Evolutionary conservation across 35 echinoderm and acorn worm species (phyloP).

Genomic region (Apostichopus californicus): DNA sequence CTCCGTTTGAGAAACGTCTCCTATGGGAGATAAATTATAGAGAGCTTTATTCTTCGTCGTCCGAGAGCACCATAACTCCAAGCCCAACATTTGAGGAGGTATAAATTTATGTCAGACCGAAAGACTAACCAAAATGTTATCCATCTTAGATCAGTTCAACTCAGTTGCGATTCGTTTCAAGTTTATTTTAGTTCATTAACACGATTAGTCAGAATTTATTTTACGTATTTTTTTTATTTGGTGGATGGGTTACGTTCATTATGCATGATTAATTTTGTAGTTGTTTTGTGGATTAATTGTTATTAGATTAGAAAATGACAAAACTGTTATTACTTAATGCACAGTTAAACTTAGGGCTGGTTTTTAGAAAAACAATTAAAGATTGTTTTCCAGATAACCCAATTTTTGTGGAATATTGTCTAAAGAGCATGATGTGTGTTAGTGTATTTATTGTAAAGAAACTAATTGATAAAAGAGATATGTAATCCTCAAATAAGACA

Average conservation of each 20-base stretch:
- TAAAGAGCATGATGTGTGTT: too few relatives aligned
- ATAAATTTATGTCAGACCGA: slow-evolving; percentile 16
- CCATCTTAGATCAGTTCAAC: neutral
- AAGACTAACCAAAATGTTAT: neutral
- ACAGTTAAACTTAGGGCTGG: too few relatives aligned
- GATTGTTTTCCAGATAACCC: too few relatives aligned
- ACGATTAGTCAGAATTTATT: too few relatives aligned
- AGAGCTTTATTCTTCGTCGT: slow-evolving; percentile 34
- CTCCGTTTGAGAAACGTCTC: slow-evolving; percentile 78
- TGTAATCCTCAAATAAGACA: too few relatives aligned
- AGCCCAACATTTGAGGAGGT: slow-evolving; percentile 53
- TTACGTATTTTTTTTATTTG: neutral
- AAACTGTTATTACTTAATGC: too few relatives aligned
- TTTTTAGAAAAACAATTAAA: too few relatives aligned
- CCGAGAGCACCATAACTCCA: slow-evolving; percentile 10
- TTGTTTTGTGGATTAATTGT: neutral
- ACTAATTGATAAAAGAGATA: too few relatives aligned
- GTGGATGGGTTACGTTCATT: neutral
- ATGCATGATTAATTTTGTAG: neutral
- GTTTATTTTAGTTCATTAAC: too few relatives aligned
- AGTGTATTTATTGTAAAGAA: too few relatives aligned
- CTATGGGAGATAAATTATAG: slow-evolving; percentile 59
- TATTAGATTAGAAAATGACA: neutral
- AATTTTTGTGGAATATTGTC: too few relatives aligned
- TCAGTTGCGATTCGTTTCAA: neutral